Percentiles rank a stretch among this genome's conserved stretches.
Evolutionary conservation across 2,797 vertebrate species (phyloP).

Genomic region (Luscinia megarhynchos): DNA sequence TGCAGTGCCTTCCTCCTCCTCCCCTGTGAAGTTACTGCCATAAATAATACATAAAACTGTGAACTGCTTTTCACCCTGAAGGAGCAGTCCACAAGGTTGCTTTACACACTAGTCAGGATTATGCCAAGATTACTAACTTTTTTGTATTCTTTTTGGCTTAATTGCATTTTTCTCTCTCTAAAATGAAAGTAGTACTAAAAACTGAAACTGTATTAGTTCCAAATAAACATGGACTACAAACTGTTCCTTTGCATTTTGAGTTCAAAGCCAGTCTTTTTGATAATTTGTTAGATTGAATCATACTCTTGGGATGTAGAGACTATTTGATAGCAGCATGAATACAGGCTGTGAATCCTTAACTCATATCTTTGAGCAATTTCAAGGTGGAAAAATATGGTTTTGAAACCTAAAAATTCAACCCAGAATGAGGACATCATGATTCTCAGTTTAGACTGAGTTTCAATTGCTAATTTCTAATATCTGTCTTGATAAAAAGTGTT

Average conservation of each 20-base stretch:
- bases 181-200: not conserved
- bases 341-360: not conserved
- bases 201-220: not conserved
- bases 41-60: slow-evolving; percentile 28
- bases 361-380: not conserved
- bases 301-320: not conserved
- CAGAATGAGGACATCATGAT: not conserved
- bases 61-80: slow-evolving; percentile 25
- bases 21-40: not conserved
- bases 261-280: not conserved
- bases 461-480: not conserved
- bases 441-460: not conserved
- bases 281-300: not conserved
- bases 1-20: not conserved
- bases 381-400: not conserved
- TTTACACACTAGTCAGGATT: not conserved
- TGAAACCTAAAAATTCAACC: not conserved
- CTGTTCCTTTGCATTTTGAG: not conserved
- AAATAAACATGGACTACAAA: not conserved
- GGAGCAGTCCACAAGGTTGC: not conserved
- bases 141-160: not conserved
- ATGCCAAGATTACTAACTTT: not conserved
- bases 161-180: not conserved
- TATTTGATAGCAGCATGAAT: not conserved
- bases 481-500: not conserved